phyloP scores from a whole-genome alignment of 2,888 invertebrate genomes.

The Dasysyrphus tricinctus region DNA sequence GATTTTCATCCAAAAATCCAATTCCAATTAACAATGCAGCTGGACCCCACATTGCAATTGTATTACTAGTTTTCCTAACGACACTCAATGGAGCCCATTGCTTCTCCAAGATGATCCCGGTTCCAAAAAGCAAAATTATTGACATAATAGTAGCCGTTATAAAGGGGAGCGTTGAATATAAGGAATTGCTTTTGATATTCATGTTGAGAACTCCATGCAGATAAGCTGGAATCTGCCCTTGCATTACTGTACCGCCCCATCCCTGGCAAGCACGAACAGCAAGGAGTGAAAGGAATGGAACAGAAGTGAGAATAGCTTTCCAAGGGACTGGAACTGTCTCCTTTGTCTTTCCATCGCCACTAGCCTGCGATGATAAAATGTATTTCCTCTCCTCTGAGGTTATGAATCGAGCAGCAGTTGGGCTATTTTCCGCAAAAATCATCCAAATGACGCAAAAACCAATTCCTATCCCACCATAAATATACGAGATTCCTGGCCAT shows the following conservation, averaged over 20 bases:
- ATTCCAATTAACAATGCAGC: slow-evolving; percentile 84
- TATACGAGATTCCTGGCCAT: slow-evolving; percentile 87
- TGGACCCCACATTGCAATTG: slow-evolving; percentile 84
- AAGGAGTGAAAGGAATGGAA: slow-evolving; percentile 86
- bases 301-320: slow-evolving; percentile 86
- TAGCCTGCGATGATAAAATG: slow-evolving; percentile 81
- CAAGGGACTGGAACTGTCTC: slow-evolving; percentile 85
- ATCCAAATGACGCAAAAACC: slow-evolving; percentile 84
- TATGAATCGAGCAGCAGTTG: slow-evolving; percentile 84
- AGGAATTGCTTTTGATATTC: slow-evolving; percentile 85
- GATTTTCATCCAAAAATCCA: slow-evolving; percentile 83
- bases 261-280: slow-evolving; percentile 85
- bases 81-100: slow-evolving; percentile 81
- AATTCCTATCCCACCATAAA: slow-evolving; percentile 84
- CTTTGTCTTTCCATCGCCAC: slow-evolving; percentile 73
- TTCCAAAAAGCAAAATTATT: slow-evolving; percentile 82
- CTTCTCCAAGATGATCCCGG: slow-evolving; percentile 83
- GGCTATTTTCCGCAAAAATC: slow-evolving; percentile 85
- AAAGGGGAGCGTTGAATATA: slow-evolving; percentile 85
- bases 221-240: slow-evolving; percentile 87
- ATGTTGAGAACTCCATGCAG: slow-evolving; percentile 86
- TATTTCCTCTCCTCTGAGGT: slow-evolving; percentile 84
- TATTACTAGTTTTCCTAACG: slow-evolving; percentile 79
- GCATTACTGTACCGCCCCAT: slow-evolving; percentile 89
- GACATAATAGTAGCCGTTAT: slow-evolving; percentile 83